Conservation (phyloP, 1,140 invertebrate species). For the Anadara kagoshimensis region DNA sequence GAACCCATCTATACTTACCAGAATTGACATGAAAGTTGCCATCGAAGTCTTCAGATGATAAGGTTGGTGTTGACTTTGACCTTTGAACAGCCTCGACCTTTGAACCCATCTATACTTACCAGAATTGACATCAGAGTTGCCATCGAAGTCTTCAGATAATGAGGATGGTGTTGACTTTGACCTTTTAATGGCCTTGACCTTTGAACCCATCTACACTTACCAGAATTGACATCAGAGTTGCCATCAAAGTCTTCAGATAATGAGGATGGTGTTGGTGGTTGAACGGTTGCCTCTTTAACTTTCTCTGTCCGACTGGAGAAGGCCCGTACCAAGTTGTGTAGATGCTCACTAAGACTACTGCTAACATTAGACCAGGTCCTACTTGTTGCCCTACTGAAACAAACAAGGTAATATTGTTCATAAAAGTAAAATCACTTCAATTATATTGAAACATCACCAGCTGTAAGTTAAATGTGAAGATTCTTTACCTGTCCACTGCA, state of each 20-base stretch:
- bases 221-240: slow-evolving; percentile 60
- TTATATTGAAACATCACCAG: neutral
- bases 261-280: slow-evolving; percentile 67
- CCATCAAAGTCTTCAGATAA: slow-evolving; percentile 41
- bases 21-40: too few relatives aligned
- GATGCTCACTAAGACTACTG: slow-evolving; percentile 64
- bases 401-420: slow-evolving; percentile 5
- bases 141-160: too few relatives aligned
- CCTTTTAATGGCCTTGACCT: too few relatives aligned
- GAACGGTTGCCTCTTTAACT: slow-evolving; percentile 64
- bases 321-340: slow-evolving; percentile 64
- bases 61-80: too few relatives aligned
- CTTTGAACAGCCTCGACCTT: too few relatives aligned
- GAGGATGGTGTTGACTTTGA: too few relatives aligned
- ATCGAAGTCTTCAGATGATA: too few relatives aligned
- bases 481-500: neutral
- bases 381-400: slow-evolving; percentile 33
- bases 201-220: slow-evolving; percentile 41
- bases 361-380: slow-evolving; percentile 66
- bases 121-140: slow-evolving; percentile 60
- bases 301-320: slow-evolving; percentile 68
- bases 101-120: slow-evolving; percentile 47
- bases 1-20: too few relatives aligned
- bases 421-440: neutral
- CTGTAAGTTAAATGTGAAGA: neutral